Conservation (phyloP, 2,113 vertebrate species). For the Peromyscus maniculatus region DNA sequence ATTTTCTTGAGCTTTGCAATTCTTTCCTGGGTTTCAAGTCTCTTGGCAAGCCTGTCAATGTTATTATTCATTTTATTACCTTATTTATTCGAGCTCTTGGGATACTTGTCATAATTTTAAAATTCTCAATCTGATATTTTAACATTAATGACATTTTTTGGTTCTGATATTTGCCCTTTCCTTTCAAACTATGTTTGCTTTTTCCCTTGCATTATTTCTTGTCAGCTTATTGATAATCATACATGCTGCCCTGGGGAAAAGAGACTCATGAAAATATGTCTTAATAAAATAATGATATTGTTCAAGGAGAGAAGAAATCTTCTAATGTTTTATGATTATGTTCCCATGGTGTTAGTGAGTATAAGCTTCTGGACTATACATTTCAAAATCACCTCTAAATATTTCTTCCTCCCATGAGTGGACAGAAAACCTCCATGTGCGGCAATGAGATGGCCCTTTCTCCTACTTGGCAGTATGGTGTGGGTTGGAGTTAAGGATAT, state of each 20-base stretch:
- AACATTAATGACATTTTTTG: neutral
- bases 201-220: neutral
- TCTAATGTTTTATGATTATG: neutral
- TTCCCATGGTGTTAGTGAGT: neutral
- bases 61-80: neutral
- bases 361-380: neutral
- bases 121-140: neutral
- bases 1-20: neutral
- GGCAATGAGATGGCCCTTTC: neutral
- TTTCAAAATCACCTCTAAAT: neutral
- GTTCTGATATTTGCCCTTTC: neutral
- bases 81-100: neutral
- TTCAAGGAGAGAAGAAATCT: neutral
- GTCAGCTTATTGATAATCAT: neutral
- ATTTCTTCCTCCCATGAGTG: fast-evolving
- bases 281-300: neutral
- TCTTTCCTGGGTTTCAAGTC: neutral
- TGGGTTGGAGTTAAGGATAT: neutral
- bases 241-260: neutral
- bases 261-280: too few relatives aligned
- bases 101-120: neutral
- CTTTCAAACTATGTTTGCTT: neutral
- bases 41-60: neutral
- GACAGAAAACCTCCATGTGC: neutral
- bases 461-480: neutral